A percentile compares a stretch with the other conserved stretches of the same genome.
These are phyloP conservation scores for Trissolcus brochymenae DNA, from an alignment of 2,888 invertebrate species.

Conservation along the genomic window DNA sequence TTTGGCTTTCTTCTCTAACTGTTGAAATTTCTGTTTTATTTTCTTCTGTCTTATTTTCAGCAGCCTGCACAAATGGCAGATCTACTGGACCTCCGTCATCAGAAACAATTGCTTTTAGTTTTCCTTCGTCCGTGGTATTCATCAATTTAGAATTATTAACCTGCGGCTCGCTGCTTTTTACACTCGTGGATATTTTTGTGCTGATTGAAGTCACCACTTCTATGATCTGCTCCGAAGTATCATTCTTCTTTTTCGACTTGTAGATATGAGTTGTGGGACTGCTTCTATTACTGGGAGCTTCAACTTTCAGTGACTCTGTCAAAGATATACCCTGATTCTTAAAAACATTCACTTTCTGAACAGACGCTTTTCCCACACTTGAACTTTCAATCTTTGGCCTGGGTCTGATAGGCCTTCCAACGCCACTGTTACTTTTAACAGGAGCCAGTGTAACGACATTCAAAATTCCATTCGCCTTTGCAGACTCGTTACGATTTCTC, in stretches of 20 bases:
- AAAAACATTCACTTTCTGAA: neutral
- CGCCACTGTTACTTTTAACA: slow-evolving; percentile 86
- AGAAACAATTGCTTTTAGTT: slow-evolving; percentile 14
- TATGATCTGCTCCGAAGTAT: slow-evolving; percentile 69
- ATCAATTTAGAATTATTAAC: slow-evolving; percentile 63
- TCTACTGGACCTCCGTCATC: slow-evolving; percentile 38
- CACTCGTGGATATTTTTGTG: slow-evolving; percentile 70
- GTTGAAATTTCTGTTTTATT: slow-evolving; percentile 16
- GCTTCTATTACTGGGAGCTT: neutral
- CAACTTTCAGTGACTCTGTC: neutral
- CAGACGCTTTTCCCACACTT: slow-evolving; percentile 65
- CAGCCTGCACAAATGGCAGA: slow-evolving; percentile 11
- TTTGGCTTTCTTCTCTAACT: too few species aligned
- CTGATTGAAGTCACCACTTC: slow-evolving; percentile 76
- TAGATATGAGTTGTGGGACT: slow-evolving; percentile 12
- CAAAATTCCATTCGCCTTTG: slow-evolving; percentile 69
- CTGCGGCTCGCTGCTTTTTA: slow-evolving; percentile 65
- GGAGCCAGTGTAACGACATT: slow-evolving; percentile 83
- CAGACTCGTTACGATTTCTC: slow-evolving; percentile 70
- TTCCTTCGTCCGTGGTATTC: slow-evolving; percentile 18
- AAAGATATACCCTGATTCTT: neutral
- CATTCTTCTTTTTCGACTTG: slow-evolving; percentile 35
- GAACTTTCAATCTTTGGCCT: slow-evolving; percentile 76
- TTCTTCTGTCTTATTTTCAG: slow-evolving; percentile 6
- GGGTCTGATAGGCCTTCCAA: slow-evolving; percentile 84